Evolutionary conservation across 92 coral and sea anemone species (phyloP).

Genomic region (Heteractis magnifica): DNA sequence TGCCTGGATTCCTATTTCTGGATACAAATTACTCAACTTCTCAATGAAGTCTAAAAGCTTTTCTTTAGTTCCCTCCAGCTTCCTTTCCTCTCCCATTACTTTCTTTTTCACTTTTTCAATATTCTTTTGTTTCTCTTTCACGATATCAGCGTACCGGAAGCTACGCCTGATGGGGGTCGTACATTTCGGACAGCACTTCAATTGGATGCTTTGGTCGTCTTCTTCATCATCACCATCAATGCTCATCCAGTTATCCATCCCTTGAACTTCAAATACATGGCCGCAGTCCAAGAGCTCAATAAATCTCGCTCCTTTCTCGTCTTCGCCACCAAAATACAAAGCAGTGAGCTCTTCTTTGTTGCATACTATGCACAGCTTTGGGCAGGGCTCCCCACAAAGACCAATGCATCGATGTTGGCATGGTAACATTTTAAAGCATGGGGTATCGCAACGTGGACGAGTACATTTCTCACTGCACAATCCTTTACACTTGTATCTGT

Average conservation of each 20-base stretch:
- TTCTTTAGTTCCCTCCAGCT: conserved; percentile 10
- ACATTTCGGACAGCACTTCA: conserved; percentile 81
- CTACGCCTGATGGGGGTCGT: conserved; percentile 75
- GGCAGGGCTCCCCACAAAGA: conserved; percentile 91
- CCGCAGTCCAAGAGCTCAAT: conserved; percentile 78
- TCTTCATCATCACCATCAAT: conserved; percentile 21
- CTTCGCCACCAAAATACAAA: conserved; percentile 77
- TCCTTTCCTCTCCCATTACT: conserved; percentile 50
- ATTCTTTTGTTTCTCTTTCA: conserved; percentile 66
- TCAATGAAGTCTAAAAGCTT: conserved; percentile 10
- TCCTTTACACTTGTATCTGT: conserved; percentile 42
- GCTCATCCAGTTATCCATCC: conserved; percentile 79
- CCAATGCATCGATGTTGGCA: conserved; percentile 82
- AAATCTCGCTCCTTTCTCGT: conserved; percentile 64
- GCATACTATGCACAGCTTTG: conserved; percentile 73
- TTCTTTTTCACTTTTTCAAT: conserved; percentile 61
- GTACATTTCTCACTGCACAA: conserved; percentile 76
- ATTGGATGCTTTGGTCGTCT: conserved; percentile 42
- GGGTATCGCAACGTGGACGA: conserved; percentile 69
- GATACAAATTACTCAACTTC: conserved; percentile 22
- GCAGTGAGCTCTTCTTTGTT: conserved; percentile 73
- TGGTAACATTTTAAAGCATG: conserved; percentile 55
- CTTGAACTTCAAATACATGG: conserved; percentile 75
- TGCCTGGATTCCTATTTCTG: conserved; percentile 12
- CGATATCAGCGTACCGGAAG: conserved; percentile 77